Conservation (phyloP, 2,888 invertebrate genomes). For the Mylabris sibirica region DNA sequence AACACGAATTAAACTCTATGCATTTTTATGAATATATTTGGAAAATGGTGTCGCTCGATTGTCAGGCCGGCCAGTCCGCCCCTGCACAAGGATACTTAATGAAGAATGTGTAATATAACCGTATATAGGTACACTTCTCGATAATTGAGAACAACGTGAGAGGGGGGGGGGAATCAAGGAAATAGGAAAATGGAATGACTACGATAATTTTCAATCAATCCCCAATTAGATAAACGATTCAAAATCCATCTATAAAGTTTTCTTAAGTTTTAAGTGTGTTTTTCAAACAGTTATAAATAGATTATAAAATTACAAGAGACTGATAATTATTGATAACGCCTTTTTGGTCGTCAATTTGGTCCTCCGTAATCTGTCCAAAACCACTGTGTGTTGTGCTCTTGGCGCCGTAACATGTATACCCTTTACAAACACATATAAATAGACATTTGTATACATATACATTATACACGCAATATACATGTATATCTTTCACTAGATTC, state of each 20-base stretch:
- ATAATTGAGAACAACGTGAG: not conserved
- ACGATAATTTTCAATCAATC: no score
- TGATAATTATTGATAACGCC: conserved; percentile 11
- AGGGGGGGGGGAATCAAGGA: not conserved
- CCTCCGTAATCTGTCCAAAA: conserved; percentile 30
- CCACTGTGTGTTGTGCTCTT: conserved; percentile 32
- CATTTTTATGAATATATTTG: no score
- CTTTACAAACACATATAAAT: conserved; percentile 5
- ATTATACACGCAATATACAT: conserved; percentile 24
- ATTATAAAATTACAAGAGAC: not conserved
- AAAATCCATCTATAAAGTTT: no score
- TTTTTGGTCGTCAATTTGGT: conserved; percentile 8
- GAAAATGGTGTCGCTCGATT: no score
- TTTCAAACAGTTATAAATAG: not conserved
- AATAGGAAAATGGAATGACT: not conserved
- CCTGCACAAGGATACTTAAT: no score
- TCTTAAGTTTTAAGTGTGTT: no score
- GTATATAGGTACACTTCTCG: not conserved
- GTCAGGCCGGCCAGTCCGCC: no score
- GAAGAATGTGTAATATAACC: no score
- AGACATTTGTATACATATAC: conserved; percentile 19
- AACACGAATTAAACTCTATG: no score
- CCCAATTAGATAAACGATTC: no score
- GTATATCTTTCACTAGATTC: conserved; percentile 34
- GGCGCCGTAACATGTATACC: conserved; percentile 18